Evolutionary conservation across 2,888 invertebrate genomes (phyloP).

Genomic region (Platerodrilus igneus): DNA sequence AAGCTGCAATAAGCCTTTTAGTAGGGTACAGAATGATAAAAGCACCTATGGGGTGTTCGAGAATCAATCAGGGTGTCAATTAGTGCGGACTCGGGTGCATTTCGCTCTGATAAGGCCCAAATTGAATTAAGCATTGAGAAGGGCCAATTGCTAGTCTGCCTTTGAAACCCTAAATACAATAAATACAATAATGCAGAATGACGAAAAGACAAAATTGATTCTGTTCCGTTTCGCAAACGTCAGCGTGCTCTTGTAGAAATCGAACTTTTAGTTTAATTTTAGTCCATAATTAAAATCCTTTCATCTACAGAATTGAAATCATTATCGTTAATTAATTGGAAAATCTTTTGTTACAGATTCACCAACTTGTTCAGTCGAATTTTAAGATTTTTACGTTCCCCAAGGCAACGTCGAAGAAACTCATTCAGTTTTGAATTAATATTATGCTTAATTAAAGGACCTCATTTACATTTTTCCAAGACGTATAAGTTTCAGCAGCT

Average conservation of each 20-base stretch:
- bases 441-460: conserved; percentile 21
- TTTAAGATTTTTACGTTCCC: conserved; percentile 14
- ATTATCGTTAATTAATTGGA: conserved; percentile 15
- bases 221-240: no score
- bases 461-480: conserved; percentile 20
- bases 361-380: conserved; percentile 1
- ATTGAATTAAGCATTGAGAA: conserved; percentile 35
- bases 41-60: conserved; percentile 33
- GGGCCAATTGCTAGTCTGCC: conserved; percentile 31
- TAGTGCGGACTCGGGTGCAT: conserved; percentile 34
- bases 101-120: conserved; percentile 32
- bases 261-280: no score
- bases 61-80: conserved; percentile 43
- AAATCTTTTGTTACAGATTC: conserved; percentile 8
- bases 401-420: conserved; percentile 12
- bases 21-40: conserved; percentile 21
- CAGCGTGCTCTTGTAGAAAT: no score
- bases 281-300: no score
- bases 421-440: conserved; percentile 21
- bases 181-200: no score
- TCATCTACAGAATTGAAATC: conserved; percentile 8
- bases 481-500: conserved; percentile 12
- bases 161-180: conserved; percentile 31
- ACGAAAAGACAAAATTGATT: no score
- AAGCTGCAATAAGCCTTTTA: no score